Evolutionary conservation across 2,888 invertebrate species (phyloP), one percentile per base, ranked within the genome.

Genomic region (Neria commutata): DNA sequence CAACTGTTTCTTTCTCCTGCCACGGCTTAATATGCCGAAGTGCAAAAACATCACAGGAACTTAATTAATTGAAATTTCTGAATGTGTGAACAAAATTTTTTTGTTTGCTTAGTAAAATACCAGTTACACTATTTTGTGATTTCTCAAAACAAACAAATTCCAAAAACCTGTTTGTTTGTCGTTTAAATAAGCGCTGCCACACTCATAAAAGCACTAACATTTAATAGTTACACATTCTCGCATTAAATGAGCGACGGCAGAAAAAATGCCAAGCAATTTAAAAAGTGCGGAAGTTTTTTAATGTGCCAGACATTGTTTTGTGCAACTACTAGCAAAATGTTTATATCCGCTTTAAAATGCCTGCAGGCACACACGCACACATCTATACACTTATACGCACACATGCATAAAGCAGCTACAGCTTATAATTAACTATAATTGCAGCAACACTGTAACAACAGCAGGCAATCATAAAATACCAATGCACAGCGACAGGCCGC

Each of bases 351-450:
- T 45, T 37, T 14, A 29, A 29, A 34, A 34, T 56, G 24, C 14
- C 50, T 50, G 49, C 21, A n/a, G n/a, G 4, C 23, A 29, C 19
- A 42, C 33, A 42, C 16, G 40, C 29, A 53, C n/a, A 50, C 33
- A 33, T 19, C 10, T 29, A 14, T 14, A 33, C 25, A 10, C 16
- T 17, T 16, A 54, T 3, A 40, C 56, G 60, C 51, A 54, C n/a
- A 62, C 62, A 59, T 63, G 65, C 62, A 63, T 62, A 62, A n/a
- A n/a, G n/a, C n/a, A 65, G 56, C 62, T 63, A 61, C 62, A 60
- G 65, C 61, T 63, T 62, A 65, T 65, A 65, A 65, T 65, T 65
- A 65, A 65, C 65, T 63, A 57, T 59, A 63, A 65, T 65, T 65
- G 62, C 65, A 63, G 29, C n/a, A n/a, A n/a, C n/a, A n/a, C n/a